Evolutionary conservation across 2,113 vertebrate genomes (phyloP).

Genomic region (Alectura lathami): DNA sequence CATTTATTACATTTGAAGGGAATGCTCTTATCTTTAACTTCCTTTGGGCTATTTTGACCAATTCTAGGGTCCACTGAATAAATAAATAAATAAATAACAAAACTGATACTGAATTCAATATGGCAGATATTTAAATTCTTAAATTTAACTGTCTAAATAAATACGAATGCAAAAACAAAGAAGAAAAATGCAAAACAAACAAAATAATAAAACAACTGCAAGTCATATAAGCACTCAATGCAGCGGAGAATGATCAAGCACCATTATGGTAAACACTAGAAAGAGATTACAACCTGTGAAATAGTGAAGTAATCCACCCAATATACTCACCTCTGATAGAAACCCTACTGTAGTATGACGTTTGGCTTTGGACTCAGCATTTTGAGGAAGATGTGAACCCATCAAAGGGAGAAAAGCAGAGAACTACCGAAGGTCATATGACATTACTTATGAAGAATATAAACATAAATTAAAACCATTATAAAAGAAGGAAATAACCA

Average conservation of each 20-base stretch:
- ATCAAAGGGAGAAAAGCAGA: neutral
- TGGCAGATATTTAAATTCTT: neutral
- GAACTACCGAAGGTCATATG: neutral
- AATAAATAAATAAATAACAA: neutral
- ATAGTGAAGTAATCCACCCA: neutral
- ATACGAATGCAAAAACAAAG: neutral
- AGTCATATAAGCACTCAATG: neutral
- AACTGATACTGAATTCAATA: neutral
- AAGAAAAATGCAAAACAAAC: neutral
- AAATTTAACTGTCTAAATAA: neutral
- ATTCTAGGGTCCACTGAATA: neutral
- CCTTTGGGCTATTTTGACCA: neutral
- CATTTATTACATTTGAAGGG: neutral
- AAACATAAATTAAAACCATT: neutral
- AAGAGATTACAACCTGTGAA: neutral
- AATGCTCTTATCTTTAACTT: neutral
- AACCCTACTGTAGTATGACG: neutral
- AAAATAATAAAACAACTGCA: neutral
- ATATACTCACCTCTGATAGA: neutral
- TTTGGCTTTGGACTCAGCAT: neutral
- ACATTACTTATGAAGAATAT: neutral
- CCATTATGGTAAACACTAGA: neutral
- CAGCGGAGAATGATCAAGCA: neutral
- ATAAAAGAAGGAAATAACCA: neutral
- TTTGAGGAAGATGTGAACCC: neutral